Percentiles rank a stretch among this genome's conserved stretches.
phyloP scores from a whole-genome alignment of 2,797 vertebrate genomes.

The Melanotaenia nigrans region DNA sequence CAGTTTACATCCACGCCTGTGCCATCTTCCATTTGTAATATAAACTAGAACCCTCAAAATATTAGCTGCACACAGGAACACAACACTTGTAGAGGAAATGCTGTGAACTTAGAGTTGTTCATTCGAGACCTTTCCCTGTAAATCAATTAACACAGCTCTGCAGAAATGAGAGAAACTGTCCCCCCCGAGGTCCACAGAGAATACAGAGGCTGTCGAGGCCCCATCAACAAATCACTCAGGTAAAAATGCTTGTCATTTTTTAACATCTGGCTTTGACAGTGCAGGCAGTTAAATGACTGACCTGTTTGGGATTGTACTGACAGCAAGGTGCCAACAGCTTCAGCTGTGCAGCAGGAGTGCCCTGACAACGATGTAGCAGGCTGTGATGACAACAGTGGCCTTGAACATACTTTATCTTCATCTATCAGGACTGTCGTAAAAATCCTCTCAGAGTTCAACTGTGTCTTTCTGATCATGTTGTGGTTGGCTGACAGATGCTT shows the following conservation, averaged over 20 bases:
- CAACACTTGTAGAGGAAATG: conserved; percentile 18
- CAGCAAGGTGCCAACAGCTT: conserved; percentile 28
- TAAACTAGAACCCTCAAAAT: background rate
- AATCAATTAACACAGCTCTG: conserved; percentile 51
- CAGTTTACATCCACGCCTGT: background rate
- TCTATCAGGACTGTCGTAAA: conserved; percentile 12
- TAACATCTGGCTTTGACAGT: conserved; percentile 60
- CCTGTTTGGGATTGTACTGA: conserved; percentile 26
- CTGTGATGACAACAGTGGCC: conserved; percentile 28
- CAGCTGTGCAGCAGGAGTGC: background rate
- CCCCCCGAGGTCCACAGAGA: conserved; percentile 28
- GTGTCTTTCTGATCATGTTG: conserved; percentile 39
- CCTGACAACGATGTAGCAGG: conserved; percentile 5
- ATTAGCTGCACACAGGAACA: background rate
- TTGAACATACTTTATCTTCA: conserved; percentile 32
- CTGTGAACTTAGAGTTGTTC: conserved; percentile 30
- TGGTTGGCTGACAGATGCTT: conserved; percentile 30
- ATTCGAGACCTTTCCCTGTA: conserved; percentile 27
- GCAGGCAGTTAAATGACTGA: conserved; percentile 32
- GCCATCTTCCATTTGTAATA: background rate
- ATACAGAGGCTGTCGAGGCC: conserved; percentile 24
- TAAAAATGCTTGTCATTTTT: conserved; percentile 72
- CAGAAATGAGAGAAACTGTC: conserved; percentile 34
- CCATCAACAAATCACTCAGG: conserved; percentile 71
- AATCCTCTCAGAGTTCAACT: conserved; percentile 20